Percentiles rank a stretch among this genome's conserved stretches.
Evolutionary conservation across 2,113 vertebrate species (phyloP).

Genomic region (Gambusia affinis): DNA sequence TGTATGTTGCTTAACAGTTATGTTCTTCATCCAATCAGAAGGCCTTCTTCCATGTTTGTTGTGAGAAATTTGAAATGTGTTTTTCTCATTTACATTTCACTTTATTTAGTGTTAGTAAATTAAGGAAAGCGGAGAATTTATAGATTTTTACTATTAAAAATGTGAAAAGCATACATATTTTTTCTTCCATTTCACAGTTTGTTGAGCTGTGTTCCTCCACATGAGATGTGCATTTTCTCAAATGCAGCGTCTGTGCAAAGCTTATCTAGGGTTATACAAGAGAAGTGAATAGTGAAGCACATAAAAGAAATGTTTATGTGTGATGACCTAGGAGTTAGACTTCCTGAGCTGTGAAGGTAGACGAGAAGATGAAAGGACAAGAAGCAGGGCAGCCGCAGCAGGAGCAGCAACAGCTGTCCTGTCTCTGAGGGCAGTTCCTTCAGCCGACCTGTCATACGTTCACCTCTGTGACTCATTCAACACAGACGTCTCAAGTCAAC

Average conservation of each 20-base stretch:
- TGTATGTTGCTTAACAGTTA: too few relatives aligned
- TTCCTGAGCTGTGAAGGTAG: constrained; percentile 16
- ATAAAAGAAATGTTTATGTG: constrained; percentile 10
- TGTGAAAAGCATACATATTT: not conserved
- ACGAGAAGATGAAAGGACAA: constrained; percentile 30
- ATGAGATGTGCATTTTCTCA: not conserved
- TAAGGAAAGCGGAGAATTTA: not conserved
- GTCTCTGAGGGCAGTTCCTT: constrained; percentile 41
- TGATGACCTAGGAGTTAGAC: constrained; percentile 13
- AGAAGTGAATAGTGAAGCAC: constrained; percentile 27
- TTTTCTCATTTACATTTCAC: not conserved
- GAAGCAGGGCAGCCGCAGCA: constrained; percentile 2
- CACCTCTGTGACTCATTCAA: constrained; percentile 41
- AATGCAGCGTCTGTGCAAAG: not conserved
- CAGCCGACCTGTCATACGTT: constrained; percentile 43
- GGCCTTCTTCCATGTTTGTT: too few relatives aligned
- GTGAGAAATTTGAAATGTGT: not conserved
- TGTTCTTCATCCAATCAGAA: too few relatives aligned
- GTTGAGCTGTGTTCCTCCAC: too few relatives aligned
- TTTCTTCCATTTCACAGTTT: not conserved
- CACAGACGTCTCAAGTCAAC: constrained; percentile 40
- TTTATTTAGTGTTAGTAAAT: not conserved
- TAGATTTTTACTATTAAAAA: not conserved
- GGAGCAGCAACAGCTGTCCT: constrained; percentile 57
- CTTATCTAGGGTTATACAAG: constrained; percentile 20